Evolutionary conservation across 2,113 vertebrate species (phyloP).

Genomic region (Marmota flaviventris): DNA sequence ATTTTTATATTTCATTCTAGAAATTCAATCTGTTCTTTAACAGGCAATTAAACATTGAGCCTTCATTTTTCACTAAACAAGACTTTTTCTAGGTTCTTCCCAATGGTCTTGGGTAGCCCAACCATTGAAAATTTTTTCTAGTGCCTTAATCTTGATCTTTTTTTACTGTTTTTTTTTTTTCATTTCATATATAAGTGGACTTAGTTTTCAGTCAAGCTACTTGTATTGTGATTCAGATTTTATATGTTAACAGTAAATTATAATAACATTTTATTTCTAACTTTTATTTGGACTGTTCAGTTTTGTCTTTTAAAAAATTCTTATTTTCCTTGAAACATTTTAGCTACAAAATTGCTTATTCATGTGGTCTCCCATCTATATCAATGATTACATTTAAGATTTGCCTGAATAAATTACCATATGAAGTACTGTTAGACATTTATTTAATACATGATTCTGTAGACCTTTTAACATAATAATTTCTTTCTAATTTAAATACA

Average conservation of each 20-base stretch:
- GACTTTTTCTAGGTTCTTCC: neutral
- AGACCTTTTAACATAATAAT: neutral
- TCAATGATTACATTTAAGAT: neutral
- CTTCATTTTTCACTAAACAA: neutral
- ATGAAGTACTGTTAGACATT: neutral
- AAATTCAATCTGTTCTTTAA: neutral
- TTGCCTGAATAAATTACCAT: neutral
- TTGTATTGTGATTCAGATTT: neutral
- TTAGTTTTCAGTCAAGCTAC: neutral
- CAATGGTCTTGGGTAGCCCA: neutral
- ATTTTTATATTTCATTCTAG: neutral
- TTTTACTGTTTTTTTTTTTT: neutral
- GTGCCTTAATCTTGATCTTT: neutral
- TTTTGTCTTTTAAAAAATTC: neutral
- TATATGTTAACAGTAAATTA: neutral
- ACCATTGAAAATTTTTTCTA: neutral
- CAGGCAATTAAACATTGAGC: neutral
- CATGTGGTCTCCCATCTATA: neutral
- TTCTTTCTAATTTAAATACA: neutral
- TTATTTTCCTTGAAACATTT: neutral
- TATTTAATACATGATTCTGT: neutral
- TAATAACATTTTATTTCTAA: neutral
- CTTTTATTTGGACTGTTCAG: neutral
- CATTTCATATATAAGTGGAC: neutral
- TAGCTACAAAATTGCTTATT: neutral